Evolutionary conservation across 2,888 invertebrate genomes (phyloP).

Genomic region (Sarcophaga variegata): DNA sequence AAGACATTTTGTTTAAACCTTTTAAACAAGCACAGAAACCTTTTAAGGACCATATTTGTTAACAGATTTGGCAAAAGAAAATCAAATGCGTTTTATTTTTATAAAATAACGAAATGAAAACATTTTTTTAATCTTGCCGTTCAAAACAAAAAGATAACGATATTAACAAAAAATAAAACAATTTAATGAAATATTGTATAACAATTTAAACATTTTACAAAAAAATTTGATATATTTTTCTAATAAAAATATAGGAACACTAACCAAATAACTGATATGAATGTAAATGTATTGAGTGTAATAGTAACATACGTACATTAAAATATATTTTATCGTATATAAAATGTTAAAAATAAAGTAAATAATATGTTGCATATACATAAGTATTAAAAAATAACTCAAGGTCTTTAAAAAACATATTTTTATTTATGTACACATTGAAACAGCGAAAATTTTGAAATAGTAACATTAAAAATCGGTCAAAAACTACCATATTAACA

Average conservation of each 20-base stretch:
- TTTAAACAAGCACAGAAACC: not conserved
- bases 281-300: constrained; percentile 1
- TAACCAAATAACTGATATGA: not conserved
- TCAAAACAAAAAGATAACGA: not conserved
- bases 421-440: no score
- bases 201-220: not conserved
- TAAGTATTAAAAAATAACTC: not conserved
- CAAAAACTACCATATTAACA: not conserved
- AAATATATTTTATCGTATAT: not conserved
- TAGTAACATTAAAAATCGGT: not conserved
- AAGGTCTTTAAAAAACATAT: not conserved
- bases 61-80: constrained; percentile 14
- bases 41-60: constrained; percentile 44
- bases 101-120: constrained; percentile 6
- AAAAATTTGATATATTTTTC: not conserved
- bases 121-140: constrained; percentile 30
- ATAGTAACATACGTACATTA: not conserved
- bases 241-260: not conserved
- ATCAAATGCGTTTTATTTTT: not conserved
- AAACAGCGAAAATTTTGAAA: no score
- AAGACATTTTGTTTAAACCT: not conserved
- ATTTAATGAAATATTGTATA: not conserved
- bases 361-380: not conserved
- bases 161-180: not conserved
- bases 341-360: not conserved